Percentiles rank a stretch among this genome's conserved stretches.
Conservation (phyloP, 2,888 invertebrate species). For the Cheilosia grossa region DNA sequence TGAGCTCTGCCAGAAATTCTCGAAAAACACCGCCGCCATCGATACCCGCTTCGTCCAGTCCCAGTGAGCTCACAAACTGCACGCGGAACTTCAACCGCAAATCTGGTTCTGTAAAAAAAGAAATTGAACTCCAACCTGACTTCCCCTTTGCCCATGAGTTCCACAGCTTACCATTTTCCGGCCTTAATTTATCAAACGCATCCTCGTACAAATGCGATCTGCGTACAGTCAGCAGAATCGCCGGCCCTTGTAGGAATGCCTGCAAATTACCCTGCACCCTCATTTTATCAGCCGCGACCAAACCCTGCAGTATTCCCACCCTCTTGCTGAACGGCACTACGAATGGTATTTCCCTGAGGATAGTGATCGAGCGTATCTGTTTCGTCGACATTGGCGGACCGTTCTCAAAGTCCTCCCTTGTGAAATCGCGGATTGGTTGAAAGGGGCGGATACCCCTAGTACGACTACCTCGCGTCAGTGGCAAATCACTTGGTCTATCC, state of each 20-base stretch:
- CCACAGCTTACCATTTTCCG: slow-evolving; percentile 90
- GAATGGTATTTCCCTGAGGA: slow-evolving; percentile 96
- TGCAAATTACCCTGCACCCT: slow-evolving; percentile 89
- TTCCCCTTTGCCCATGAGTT: neutral
- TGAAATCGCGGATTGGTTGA: slow-evolving; percentile 85
- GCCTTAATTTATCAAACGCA: slow-evolving; percentile 96
- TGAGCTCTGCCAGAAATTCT: slow-evolving; percentile 96
- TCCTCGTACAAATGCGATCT: slow-evolving; percentile 99
- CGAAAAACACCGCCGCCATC: slow-evolving; percentile 99
- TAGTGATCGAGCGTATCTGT: slow-evolving; percentile 93
- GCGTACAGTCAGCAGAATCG: slow-evolving; percentile 90
- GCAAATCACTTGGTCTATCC: slow-evolving; percentile 85
- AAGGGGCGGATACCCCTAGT: slow-evolving; percentile 84
- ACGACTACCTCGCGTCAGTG: slow-evolving; percentile 84
- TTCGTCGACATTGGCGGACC: slow-evolving; percentile 93
- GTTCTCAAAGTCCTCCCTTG: slow-evolving; percentile 87
- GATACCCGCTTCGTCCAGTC: slow-evolving; percentile 97
- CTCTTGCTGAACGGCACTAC: slow-evolving; percentile 95
- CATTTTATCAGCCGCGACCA: slow-evolving; percentile 84
- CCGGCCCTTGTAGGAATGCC: slow-evolving; percentile 90
- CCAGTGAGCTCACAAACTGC: slow-evolving; percentile 94
- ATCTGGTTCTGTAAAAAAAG: slow-evolving; percentile 88
- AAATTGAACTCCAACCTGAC: neutral
- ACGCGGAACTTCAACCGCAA: slow-evolving; percentile 93
- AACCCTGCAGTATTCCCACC: slow-evolving; percentile 92